These are phyloP conservation scores for Xerus rutilus DNA, from an alignment of 2,797 vertebrate genomes.

Conservation along the genomic window DNA sequence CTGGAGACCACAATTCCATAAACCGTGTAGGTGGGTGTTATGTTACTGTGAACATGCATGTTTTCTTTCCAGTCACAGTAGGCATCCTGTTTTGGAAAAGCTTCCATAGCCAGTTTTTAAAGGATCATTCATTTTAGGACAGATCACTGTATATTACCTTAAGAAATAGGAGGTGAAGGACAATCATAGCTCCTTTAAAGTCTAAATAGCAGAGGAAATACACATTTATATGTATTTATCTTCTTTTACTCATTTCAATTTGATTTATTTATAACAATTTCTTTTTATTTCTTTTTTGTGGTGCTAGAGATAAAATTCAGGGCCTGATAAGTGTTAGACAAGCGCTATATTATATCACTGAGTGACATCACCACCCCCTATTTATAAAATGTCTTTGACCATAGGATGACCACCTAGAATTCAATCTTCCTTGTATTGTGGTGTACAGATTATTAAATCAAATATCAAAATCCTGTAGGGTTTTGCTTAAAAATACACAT, in stretches of 20 bases:
- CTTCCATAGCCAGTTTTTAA: background rate
- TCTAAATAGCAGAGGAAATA: background rate
- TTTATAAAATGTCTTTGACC: background rate
- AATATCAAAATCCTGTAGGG: background rate
- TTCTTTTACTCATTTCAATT: slow-evolving; percentile 9
- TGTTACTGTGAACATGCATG: slow-evolving; percentile 53
- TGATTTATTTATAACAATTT: background rate
- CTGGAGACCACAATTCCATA: slow-evolving; percentile 57
- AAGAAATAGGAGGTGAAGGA: slow-evolving; percentile 1
- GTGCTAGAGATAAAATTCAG: background rate
- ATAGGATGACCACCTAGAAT: background rate
- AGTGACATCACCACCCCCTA: background rate
- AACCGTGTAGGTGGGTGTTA: slow-evolving; percentile 32
- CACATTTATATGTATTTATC: background rate
- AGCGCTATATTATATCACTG: background rate
- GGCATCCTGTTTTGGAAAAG: slow-evolving; percentile 71
- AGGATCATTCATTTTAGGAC: slow-evolving; percentile 25
- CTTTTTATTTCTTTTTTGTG: no score
- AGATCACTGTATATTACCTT: slow-evolving; percentile 3
- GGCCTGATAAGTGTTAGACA: background rate
- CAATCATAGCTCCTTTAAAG: background rate
- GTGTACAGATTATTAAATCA: background rate
- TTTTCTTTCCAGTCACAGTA: slow-evolving; percentile 59
- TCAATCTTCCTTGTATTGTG: background rate
- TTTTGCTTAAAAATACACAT: slow-evolving; percentile 30